These are phyloP conservation scores for Gallirallus australis DNA, from an alignment of 2,797 vertebrate genomes.

Conservation along the genomic window DNA sequence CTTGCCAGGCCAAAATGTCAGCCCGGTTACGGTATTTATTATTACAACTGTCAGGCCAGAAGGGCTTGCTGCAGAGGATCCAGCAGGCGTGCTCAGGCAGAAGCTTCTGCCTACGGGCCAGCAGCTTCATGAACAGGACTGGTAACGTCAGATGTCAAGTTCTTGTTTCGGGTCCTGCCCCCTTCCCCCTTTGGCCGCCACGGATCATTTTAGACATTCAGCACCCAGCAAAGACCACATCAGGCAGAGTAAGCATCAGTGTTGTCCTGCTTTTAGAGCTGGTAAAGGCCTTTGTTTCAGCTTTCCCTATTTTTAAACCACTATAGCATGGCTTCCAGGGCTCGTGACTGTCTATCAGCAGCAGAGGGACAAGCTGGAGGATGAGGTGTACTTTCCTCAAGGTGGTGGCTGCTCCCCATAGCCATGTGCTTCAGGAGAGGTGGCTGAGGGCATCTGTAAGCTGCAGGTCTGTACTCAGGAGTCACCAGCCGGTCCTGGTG, in stretches of 20 bases:
- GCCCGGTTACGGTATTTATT: slow-evolving; percentile 8
- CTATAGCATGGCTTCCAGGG: background rate
- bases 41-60: slow-evolving; percentile 53
- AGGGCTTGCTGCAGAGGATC: slow-evolving; percentile 22
- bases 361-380: background rate
- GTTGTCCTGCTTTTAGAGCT: background rate
- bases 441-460: background rate
- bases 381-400: background rate
- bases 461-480: background rate
- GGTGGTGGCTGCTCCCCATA: background rate
- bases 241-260: background rate
- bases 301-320: slow-evolving; percentile 38
- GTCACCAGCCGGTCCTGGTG: background rate
- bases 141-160: background rate
- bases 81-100: background rate
- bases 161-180: background rate
- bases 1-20: slow-evolving; percentile 13
- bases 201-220: background rate
- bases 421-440: background rate
- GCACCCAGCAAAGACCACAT: background rate
- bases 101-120: slow-evolving; percentile 1
- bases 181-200: background rate
- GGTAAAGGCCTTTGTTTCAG: slow-evolving; percentile 4
- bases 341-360: background rate
- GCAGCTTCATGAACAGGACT: background rate